phyloP scores from a whole-genome alignment of 2,888 invertebrate genomes.

The Camptogramma bilineatum region DNA sequence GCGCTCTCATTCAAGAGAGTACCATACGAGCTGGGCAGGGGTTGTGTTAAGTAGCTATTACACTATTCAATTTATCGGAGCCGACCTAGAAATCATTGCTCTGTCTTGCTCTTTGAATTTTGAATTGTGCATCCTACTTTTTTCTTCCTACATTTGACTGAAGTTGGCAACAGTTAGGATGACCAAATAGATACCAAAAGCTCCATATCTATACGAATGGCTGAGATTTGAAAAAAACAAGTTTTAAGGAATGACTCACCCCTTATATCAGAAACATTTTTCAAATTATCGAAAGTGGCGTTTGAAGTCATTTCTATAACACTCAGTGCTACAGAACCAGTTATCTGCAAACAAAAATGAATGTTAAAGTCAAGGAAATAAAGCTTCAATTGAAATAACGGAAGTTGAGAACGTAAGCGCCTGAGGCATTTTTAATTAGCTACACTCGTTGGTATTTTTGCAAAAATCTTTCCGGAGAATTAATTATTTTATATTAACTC shows the following conservation, averaged over 20 bases:
- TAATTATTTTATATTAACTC: background rate
- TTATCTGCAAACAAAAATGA: constrained; percentile 49
- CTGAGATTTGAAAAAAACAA: no score
- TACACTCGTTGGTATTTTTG: background rate
- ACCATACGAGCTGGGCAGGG: no score
- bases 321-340: constrained; percentile 52
- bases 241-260: constrained; percentile 10
- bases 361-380: background rate
- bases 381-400: background rate
- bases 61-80: no score
- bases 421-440: background rate
- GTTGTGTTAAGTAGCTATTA: no score
- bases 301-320: constrained; percentile 47
- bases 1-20: no score
- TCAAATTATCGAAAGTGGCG: constrained; percentile 37
- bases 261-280: constrained; percentile 41
- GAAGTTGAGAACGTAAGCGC: background rate
- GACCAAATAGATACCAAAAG: no score
- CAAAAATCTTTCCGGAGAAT: background rate
- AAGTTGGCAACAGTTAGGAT: no score
- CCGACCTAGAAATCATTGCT: no score
- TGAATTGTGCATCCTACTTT: no score
- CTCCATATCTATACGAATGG: no score
- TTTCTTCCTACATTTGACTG: no score
- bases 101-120: no score